Evolutionary conservation across 2,113 vertebrate genomes (phyloP).

Genomic region (Chascanopsetta lugubris): DNA sequence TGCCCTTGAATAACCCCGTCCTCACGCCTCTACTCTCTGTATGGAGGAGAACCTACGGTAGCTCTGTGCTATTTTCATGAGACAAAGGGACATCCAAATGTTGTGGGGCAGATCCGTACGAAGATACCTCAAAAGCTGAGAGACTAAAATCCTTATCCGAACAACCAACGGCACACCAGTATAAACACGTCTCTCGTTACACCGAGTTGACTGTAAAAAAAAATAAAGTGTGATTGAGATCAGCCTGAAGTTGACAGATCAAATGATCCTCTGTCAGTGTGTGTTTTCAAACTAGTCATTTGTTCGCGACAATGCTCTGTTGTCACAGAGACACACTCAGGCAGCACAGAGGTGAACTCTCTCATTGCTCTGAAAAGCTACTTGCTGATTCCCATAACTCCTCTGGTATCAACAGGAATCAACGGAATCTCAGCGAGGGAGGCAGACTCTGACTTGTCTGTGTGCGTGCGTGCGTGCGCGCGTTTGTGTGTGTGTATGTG

Average conservation of each 20-base stretch:
- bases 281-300: not conserved
- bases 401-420: constrained; percentile 2
- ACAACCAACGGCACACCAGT: not conserved
- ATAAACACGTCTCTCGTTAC: not conserved
- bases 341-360: not conserved
- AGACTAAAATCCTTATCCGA: constrained; percentile 7
- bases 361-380: not conserved
- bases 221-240: not conserved
- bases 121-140: not conserved
- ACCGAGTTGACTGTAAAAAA: not conserved
- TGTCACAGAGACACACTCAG: not conserved
- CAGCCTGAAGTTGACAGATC: not conserved
- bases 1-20: too few species aligned
- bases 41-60: too few species aligned
- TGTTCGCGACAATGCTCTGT: too few species aligned
- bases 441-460: not conserved
- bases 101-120: too few species aligned
- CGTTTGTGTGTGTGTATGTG: not conserved
- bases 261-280: not conserved
- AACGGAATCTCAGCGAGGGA: not conserved
- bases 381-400: not conserved
- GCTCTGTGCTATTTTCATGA: too few species aligned
- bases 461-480: not conserved
- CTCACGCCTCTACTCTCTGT: too few species aligned
- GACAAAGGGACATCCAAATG: too few species aligned